These are phyloP conservation scores for Cecropterus lyciades DNA, from an alignment of 1,140 invertebrate genomes.

Conservation along the genomic window DNA sequence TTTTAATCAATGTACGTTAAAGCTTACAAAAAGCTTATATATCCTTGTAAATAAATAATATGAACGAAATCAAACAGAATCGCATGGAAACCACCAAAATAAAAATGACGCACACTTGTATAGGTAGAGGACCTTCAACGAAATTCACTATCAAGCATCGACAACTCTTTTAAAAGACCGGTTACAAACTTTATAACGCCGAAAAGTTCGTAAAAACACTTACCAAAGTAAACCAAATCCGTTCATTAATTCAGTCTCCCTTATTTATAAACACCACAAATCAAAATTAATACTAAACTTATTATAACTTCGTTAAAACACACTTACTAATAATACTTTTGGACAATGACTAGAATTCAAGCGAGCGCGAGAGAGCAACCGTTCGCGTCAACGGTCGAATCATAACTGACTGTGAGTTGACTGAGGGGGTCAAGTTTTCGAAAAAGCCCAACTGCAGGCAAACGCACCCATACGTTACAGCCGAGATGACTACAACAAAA, in stretches of 20 bases:
- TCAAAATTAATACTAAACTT: constrained; percentile 18
- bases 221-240: constrained; percentile 81
- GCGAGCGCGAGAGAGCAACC: constrained; percentile 66
- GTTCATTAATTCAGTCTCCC: constrained; percentile 74
- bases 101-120: no score
- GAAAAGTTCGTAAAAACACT: constrained; percentile 48
- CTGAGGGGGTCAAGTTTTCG: constrained; percentile 72
- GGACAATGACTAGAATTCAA: constrained; percentile 79
- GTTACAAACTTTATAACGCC: background rate
- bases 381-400: constrained; percentile 73
- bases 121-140: constrained; percentile 18
- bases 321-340: constrained; percentile 61
- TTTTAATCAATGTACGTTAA: no score
- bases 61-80: no score
- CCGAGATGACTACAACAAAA: constrained; percentile 81
- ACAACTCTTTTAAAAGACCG: constrained; percentile 2
- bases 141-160: constrained; percentile 1
- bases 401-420: constrained; percentile 65
- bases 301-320: constrained; percentile 49
- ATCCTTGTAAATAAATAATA: no score
- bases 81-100: no score
- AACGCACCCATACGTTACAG: constrained; percentile 78
- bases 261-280: constrained; percentile 44
- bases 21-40: no score
- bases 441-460: constrained; percentile 71